A percentile compares a stretch with the other conserved stretches of the same genome.
These are phyloP conservation scores for Dromococcyx pavoninus DNA, from an alignment of 2,797 vertebrate genomes.

Conservation along the genomic window DNA sequence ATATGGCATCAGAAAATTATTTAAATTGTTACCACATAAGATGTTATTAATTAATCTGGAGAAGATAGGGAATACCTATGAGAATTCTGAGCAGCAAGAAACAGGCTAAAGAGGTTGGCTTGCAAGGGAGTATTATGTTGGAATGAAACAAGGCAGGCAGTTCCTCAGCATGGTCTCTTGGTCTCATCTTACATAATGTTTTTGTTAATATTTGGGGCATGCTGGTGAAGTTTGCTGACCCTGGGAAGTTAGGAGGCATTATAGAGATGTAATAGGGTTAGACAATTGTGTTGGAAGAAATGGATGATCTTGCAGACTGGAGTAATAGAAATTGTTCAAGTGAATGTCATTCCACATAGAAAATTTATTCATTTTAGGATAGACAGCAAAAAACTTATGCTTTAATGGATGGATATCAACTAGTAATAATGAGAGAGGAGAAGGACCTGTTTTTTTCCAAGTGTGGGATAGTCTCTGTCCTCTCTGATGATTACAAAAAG, in stretches of 20 bases:
- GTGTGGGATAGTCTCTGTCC: neutral
- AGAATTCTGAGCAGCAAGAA: neutral
- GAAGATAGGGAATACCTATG: neutral
- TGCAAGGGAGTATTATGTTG: neutral
- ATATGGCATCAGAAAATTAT: neutral
- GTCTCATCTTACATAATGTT: neutral
- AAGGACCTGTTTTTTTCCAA: neutral
- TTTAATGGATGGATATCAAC: neutral
- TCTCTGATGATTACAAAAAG: neutral
- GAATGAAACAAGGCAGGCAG: neutral
- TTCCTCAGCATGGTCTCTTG: neutral
- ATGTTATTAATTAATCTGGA: neutral
- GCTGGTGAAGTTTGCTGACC: neutral
- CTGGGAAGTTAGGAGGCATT: neutral
- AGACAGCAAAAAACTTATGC: neutral
- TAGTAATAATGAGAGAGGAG: neutral
- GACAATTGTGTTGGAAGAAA: constrained; percentile 36
- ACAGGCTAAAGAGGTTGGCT: neutral
- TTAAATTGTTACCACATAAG: neutral
- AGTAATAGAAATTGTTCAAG: neutral
- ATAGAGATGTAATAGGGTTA: neutral
- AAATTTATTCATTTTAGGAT: neutral
- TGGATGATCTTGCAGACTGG: neutral
- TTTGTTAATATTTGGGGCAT: neutral
- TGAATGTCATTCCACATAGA: neutral